Percentiles rank a stretch among this genome's conserved stretches.
These are phyloP conservation scores for Phenacoccus solenopsis DNA, from an alignment of 1,140 invertebrate species.

Conservation along the genomic window DNA sequence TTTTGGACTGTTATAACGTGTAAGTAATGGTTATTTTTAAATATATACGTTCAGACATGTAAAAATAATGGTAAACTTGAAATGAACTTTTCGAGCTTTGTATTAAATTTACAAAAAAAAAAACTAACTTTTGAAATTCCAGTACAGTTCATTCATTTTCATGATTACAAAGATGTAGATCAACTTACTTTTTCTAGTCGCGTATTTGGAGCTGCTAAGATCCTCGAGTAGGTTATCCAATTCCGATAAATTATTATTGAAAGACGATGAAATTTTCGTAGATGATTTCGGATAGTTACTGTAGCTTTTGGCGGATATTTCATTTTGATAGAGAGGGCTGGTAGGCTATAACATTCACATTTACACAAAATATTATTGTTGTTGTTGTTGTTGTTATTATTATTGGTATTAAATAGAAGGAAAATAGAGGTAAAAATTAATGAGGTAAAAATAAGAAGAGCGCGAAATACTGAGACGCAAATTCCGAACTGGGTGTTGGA, in stretches of 20 bases:
- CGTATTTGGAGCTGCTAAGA: conserved; percentile 71
- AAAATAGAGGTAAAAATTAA: neutral
- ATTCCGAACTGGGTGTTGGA: too few species aligned
- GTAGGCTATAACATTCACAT: conserved; percentile 51
- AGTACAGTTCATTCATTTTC: neutral
- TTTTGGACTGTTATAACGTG: too few species aligned
- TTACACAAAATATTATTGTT: too few species aligned
- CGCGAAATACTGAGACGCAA: conserved; percentile 21
- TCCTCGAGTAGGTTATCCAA: conserved; percentile 83
- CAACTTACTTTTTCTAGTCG: conserved; percentile 25
- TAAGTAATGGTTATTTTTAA: too few species aligned
- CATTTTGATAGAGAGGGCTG: conserved; percentile 42
- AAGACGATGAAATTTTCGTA: conserved; percentile 39
- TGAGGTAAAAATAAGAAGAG: neutral
- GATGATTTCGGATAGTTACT: conserved; percentile 26
- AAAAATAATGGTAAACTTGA: too few species aligned
- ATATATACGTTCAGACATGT: too few species aligned
- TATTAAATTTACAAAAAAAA: too few species aligned
- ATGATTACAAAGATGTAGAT: too few species aligned
- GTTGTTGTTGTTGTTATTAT: neutral
- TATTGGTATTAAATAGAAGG: neutral
- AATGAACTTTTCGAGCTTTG: too few species aligned
- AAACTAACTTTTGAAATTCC: neutral
- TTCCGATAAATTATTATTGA: conserved; percentile 75
- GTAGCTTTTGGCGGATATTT: conserved; percentile 28